Base-by-base conservation (phyloP, 2,888 invertebrate genomes). In the Pseudococcus jackbeardsleyi region DNA sequence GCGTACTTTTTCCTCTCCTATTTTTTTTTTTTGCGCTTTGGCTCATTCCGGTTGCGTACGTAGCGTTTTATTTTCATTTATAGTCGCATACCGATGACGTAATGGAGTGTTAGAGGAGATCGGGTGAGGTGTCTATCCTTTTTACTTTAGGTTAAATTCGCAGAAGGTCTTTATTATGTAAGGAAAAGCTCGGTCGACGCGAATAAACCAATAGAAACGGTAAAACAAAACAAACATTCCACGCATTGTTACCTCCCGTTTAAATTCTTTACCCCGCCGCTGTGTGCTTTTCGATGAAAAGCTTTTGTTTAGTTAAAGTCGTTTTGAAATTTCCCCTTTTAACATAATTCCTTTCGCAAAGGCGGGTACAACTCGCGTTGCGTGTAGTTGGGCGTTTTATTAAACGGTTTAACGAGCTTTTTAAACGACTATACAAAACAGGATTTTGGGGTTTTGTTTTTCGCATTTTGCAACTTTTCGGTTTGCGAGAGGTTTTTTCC, bases 401-500 rank as follows among this genome's bases (percentile, higher is more conserved):
- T 87, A 87, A 87, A 87, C 87, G 87, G 87, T 87, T 87, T 87
- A 87, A 87, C 87, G 87, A 87, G 87, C 87, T 87, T 87, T 87
- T 87, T 72, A 87, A 87, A 87, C 87, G 87, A 87, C 77, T 77
- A 77, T 77, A 42, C 77, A 39, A 42, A 77, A 77, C 77, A n/a
- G 77, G 6, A 77, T 77, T 77, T 77, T 77, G 77, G 77, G 77
- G 42, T 39, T 77, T 77, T 42, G 77, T 77, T 77, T 33, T 68
- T 68, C 68, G 68, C 68, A 68, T 68, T 68, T 68, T 68, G 68
- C 26, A 68, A 68, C 68, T 68, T 68, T 68, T 68, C 68, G 68
- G 68, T 68, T 77, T 26, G 77, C 39, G 26, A 4, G 77, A 39
- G 15, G 19, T 77, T 77, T 77, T 33, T 77, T 42, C 15, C 33